Evolutionary conservation across 2,888 invertebrate species (phyloP).

Genomic region (Drosophila siamana): DNA sequence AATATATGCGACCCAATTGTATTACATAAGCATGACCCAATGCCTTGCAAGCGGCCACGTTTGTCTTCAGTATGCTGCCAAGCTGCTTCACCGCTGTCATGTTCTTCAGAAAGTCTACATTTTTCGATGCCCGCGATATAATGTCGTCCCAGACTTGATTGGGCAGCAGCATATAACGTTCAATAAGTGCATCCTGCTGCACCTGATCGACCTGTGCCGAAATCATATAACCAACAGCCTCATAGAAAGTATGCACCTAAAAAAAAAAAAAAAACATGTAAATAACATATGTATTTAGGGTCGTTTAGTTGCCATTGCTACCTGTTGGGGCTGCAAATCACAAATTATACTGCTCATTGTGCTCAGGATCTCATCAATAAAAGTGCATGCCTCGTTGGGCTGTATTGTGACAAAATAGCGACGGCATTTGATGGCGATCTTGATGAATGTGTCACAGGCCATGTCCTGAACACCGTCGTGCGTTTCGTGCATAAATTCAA

Average conservation of each 20-base stretch:
- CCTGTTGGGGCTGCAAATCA: constrained; percentile 99
- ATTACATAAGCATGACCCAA: constrained; percentile 98
- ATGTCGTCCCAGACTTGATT: constrained; percentile 99
- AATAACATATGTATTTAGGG: neutral
- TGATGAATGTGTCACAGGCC: constrained; percentile 99
- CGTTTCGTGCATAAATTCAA: constrained; percentile 99
- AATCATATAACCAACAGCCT: constrained; percentile 99
- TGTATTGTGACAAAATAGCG: constrained; percentile 99
- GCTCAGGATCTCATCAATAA: constrained; percentile 98
- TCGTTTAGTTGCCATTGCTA: constrained; percentile 80
- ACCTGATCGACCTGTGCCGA: constrained; percentile 96
- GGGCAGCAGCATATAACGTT: constrained; percentile 98
- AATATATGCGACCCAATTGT: constrained; percentile 97
- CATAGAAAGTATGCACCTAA: constrained; percentile 96
- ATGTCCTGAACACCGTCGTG: constrained; percentile 99
- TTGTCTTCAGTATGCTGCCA: constrained; percentile 99
- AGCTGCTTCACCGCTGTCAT: constrained; percentile 98
- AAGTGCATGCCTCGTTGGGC: constrained; percentile 97
- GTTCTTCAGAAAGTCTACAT: constrained; percentile 98
- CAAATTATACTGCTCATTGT: constrained; percentile 99
- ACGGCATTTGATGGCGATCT: constrained; percentile 99
- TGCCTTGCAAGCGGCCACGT: constrained; percentile 99
- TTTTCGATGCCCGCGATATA: constrained; percentile 97
- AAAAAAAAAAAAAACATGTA: neutral
- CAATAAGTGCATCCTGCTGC: constrained; percentile 97